Conservation (phyloP, 2,797 vertebrate genomes). For the Atherinosoma microstoma region DNA sequence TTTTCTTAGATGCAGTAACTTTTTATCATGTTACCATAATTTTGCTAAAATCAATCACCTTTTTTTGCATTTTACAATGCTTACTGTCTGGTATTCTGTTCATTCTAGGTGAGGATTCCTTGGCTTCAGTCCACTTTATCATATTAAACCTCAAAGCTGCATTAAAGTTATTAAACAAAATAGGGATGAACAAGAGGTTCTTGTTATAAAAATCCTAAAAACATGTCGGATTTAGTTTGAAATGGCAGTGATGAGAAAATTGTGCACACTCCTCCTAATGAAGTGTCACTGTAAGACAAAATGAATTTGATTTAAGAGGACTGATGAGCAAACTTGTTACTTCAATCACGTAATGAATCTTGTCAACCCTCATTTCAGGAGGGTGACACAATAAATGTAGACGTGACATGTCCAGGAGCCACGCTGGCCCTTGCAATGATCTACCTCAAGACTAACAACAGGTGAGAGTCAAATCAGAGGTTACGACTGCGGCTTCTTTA, state of each 20-base stretch:
- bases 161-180: not conserved
- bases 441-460: slow-evolving; percentile 99
- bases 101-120: not conserved
- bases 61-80: too few relatives aligned
- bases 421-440: slow-evolving; percentile 98
- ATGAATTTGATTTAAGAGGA: not conserved
- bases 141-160: not conserved
- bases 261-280: too few relatives aligned
- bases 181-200: too few relatives aligned
- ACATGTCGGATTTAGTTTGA: not conserved
- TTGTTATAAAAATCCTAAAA: not conserved
- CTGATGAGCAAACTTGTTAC: not conserved
- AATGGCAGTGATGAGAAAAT: too few relatives aligned
- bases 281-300: not conserved
- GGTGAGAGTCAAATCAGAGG: slow-evolving; percentile 76
- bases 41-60: too few relatives aligned
- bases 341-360: not conserved
- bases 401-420: slow-evolving; percentile 97
- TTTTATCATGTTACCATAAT: too few relatives aligned
- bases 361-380: slow-evolving; percentile 81
- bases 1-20: not conserved
- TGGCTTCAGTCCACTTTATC: not conserved
- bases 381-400: slow-evolving; percentile 98
- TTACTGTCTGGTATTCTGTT: not conserved
- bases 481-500: too few relatives aligned